Evolutionary conservation across 2,888 invertebrate species (phyloP).

Genomic region (Cremastobaeus sp.): DNA sequence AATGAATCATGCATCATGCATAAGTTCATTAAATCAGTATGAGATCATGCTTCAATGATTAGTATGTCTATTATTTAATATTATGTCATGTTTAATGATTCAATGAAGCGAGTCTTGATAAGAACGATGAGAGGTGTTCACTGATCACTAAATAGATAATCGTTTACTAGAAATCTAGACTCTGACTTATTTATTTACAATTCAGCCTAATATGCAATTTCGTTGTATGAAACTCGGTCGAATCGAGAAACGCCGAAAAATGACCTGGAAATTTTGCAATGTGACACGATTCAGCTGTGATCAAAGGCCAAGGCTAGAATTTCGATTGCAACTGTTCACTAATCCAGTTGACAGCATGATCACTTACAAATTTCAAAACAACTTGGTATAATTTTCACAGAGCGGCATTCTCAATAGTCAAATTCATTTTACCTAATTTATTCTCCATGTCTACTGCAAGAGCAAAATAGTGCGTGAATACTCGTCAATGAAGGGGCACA

Average conservation of each 20-base stretch:
- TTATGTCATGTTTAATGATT: conserved; percentile 21
- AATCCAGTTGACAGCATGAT: conserved; percentile 70
- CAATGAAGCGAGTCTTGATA: conserved; percentile 2
- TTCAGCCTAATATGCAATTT: too few species aligned
- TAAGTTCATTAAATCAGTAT: conserved; percentile 70
- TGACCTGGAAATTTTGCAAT: conserved; percentile 22
- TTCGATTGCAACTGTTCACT: conserved; percentile 14
- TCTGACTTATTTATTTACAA: too few species aligned
- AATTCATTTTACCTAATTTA: conserved; percentile 75
- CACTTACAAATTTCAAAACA: conserved; percentile 75
- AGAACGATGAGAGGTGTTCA: not conserved
- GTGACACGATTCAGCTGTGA: conserved; percentile 30
- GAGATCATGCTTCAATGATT: conserved; percentile 74
- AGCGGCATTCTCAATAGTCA: conserved; percentile 75
- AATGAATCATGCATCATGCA: conserved; percentile 69
- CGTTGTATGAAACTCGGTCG: too few species aligned
- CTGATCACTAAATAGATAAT: too few species aligned
- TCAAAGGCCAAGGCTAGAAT: too few species aligned
- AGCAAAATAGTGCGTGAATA: conserved; percentile 64
- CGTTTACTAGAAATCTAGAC: too few species aligned
- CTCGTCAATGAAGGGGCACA: not conserved
- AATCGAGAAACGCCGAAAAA: too few species aligned
- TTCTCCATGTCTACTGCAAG: conserved; percentile 76
- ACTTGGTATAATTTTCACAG: conserved; percentile 72
- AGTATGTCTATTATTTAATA: conserved; percentile 2